Evolutionary conservation across 2,113 vertebrate genomes (phyloP), one percentile per base, ranked within the genome.

Genomic region (Sander vitreus): DNA sequence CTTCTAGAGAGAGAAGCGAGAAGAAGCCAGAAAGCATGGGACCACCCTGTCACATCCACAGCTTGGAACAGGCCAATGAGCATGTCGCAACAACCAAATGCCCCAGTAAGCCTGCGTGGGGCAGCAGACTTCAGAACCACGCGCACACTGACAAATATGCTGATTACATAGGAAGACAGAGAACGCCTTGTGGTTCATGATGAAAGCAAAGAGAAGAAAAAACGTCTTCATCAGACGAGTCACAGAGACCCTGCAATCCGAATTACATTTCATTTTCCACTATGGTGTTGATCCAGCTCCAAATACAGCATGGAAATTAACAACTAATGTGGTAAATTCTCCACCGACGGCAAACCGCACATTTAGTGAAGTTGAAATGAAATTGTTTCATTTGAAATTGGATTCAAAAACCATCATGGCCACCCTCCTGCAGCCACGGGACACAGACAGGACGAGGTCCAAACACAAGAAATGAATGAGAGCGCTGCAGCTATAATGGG

Each of bases 231-330:
- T 51, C 39, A 64, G 1, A 13, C 19, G 10, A 50, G 25, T 18
- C 19, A n/a, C 4, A 27, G 65, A 39, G 59, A 74, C 4, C 9
- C 33, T 48, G 18, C n/a, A 45, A 36, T 43, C 11, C 25, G 6
- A 72, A n/a, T 62, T 21, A 43, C 6, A 43, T 57, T 63, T 60
- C 5, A 77, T 59, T 70, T 81, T 78, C 66, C 69, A 48, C 1
- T 3, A 25, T 16, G 9, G 30, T n/a, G 18, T 47, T 53, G 6
- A 36, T 47, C 43, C 25, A 30, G 36, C 19, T 68, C 51, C 67
- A 79, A 81, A 55, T 25, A 25, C 47, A 73, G 48, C 30, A 58
- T 54, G 75, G 76, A 76, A 84, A 86, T n/a, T 76, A 88, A 81
- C 5, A 62, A 75, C 19, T 3, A 18, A 36, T 15, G 19, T 27